Base-by-base conservation (phyloP, 2,797 vertebrate genomes). In the Muscicapa comitata region DNA sequence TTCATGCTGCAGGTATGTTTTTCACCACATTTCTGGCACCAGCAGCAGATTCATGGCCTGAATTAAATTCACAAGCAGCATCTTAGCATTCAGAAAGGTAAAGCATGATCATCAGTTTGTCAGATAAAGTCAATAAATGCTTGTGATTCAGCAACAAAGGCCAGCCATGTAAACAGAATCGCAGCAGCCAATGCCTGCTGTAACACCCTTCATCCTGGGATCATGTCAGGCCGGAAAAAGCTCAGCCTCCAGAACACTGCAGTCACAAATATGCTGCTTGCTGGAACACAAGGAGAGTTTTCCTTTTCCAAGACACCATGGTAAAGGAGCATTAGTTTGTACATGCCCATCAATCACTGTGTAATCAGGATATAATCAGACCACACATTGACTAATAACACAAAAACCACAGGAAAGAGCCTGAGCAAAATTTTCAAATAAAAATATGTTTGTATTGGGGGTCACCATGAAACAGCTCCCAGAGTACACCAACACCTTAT, bases 81-180 rank as follows among this genome's bases (percentile, higher is more conserved):
- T 18, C 45, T 85, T 59, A 75, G 31, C 57, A 74, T 24, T 68
- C 76, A 72, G 80, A 86, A 87, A 29, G 54, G 40, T 71, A 88
- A 89, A 92, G 61, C 42, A 33, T 24, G 26, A 84, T 55, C 38
- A 88, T 17, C 11, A 2, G 13, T n/a, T 74, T 92, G 53, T 82
- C 73, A 91, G 62, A 83, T 70, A 82, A 85, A 96, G 85, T 88
- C 71, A 88, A 71, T 91, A 94, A 96, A 62, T 78, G 67, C 70
- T 95, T 96, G 76, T 12, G 9, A 53, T 78, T 93, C 83, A 66
- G 74, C 62, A 90, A 68, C 77, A 70, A 53, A 87, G 57, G 82
- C 79, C 71, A 92, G 19, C 40, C 5, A 0, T 86, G 79, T 73
- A 86, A 68, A 53, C 42, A 94, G 55, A 92, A 84, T 29, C 21